These are phyloP conservation scores for Nycticryphes semicollaris DNA, from an alignment of 2,113 vertebrate species.

Conservation along the genomic window DNA sequence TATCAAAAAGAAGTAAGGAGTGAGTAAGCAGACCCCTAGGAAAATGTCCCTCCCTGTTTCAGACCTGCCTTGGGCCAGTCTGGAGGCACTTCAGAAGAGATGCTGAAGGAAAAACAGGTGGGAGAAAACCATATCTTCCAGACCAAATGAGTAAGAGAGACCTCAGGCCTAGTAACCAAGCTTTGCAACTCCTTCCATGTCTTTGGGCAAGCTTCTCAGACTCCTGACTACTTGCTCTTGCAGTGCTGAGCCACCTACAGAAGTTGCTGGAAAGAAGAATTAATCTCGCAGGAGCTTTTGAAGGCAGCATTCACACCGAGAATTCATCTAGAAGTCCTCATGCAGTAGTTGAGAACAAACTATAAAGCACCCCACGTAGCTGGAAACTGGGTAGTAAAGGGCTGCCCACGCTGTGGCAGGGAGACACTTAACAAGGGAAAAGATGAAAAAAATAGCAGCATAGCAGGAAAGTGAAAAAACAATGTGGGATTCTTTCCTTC, in stretches of 20 bases:
- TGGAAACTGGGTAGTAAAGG: background rate
- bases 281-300: background rate
- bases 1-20: background rate
- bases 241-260: background rate
- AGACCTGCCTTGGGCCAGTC: background rate
- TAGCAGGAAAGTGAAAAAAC: slow-evolving; percentile 37
- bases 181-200: background rate
- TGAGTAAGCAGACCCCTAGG: background rate
- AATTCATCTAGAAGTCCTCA: slow-evolving; percentile 47
- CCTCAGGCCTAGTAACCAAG: background rate
- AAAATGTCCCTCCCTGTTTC: background rate
- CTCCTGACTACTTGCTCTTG: background rate
- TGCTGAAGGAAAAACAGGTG: background rate
- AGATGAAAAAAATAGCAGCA: slow-evolving; percentile 19
- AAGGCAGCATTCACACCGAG: background rate
- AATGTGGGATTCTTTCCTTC: background rate
- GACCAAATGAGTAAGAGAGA: background rate
- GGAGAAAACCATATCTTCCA: background rate
- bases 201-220: background rate
- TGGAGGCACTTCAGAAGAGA: background rate
- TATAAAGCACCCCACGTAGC: background rate
- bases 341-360: background rate
- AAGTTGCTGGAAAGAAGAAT: background rate
- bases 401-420: background rate
- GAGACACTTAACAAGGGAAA: background rate